Evolutionary conservation across 2,888 invertebrate species (phyloP).

Genomic region (Syritta pipiens): DNA sequence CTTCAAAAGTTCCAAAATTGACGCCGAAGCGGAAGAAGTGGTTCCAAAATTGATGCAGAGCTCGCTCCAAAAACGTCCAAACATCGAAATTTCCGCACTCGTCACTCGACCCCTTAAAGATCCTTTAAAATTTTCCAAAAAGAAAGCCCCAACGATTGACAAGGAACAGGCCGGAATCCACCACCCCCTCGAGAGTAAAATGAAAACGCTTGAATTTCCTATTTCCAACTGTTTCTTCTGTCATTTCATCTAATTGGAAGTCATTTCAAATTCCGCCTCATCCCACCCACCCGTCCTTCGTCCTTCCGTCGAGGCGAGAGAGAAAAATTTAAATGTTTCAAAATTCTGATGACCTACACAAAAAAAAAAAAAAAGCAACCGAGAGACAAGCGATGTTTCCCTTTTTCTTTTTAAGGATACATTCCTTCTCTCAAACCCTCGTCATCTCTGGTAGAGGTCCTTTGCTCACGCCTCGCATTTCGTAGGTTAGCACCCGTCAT

Average conservation of each 20-base stretch:
- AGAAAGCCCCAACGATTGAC: too few relatives aligned
- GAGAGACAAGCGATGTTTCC: constrained; percentile 21
- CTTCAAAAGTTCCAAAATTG: too few relatives aligned
- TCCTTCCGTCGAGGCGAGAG: too few relatives aligned
- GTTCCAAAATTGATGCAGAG: too few relatives aligned
- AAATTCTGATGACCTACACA: constrained; percentile 37
- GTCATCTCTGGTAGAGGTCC: constrained; percentile 26
- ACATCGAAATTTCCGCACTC: too few relatives aligned
- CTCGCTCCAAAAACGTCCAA: too few relatives aligned
- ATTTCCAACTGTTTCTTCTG: constrained; percentile 32
- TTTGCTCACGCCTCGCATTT: neutral
- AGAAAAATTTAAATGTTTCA: constrained; percentile 24
- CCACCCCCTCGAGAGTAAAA: neutral
- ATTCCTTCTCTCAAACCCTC: constrained; percentile 46
- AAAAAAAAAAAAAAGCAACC: neutral
- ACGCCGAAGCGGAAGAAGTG: too few relatives aligned
- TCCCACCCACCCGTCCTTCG: neutral
- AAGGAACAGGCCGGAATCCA: constrained; percentile 7
- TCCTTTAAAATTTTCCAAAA: too few relatives aligned
- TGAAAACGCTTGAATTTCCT: constrained; percentile 35
- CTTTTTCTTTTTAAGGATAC: constrained; percentile 38
- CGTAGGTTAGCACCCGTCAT: constrained; percentile 14
- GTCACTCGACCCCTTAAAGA: neutral
- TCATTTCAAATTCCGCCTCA: constrained; percentile 33
- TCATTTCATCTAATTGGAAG: constrained; percentile 44